Evolutionary conservation across 2,888 invertebrate species (phyloP).

Genomic region (Hirtodrosophila confusa): DNA sequence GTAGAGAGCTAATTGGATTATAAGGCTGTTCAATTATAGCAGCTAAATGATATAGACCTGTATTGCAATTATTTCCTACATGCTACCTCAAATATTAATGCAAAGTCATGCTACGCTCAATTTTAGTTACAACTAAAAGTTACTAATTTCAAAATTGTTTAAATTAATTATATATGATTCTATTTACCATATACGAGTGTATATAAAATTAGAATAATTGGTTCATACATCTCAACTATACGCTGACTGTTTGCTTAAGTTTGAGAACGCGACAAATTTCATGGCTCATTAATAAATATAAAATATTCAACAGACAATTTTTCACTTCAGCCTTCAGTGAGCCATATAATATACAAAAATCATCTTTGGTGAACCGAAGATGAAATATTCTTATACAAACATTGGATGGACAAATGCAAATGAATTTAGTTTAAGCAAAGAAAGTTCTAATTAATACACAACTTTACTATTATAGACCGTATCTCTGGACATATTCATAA

Average conservation of each 20-base stretch:
- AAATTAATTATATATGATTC: too few relatives aligned
- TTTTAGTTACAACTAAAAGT: too few relatives aligned
- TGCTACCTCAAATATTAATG: too few relatives aligned
- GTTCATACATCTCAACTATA: background rate
- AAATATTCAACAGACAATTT: conserved; percentile 18
- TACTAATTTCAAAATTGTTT: too few relatives aligned
- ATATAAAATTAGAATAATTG: background rate
- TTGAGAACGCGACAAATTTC: conserved; percentile 26
- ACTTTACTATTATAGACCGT: too few relatives aligned
- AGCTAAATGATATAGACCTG: background rate
- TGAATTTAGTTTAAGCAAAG: background rate
- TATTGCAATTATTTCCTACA: too few relatives aligned
- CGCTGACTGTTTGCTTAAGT: background rate
- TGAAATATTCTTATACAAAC: background rate
- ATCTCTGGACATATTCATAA: too few relatives aligned
- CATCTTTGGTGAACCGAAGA: background rate
- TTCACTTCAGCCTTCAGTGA: background rate
- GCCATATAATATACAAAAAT: conserved; percentile 1
- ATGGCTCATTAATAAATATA: conserved; percentile 48
- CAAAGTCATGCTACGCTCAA: too few relatives aligned
- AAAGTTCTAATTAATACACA: background rate
- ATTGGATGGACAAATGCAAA: too few relatives aligned
- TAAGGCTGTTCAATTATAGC: background rate
- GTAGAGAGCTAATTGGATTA: background rate
- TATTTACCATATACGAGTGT: too few relatives aligned